Evolutionary conservation across 1,140 invertebrate genomes (phyloP), one percentile per base, ranked within the genome.

Genomic region (Vollenhovia emeryi): DNA sequence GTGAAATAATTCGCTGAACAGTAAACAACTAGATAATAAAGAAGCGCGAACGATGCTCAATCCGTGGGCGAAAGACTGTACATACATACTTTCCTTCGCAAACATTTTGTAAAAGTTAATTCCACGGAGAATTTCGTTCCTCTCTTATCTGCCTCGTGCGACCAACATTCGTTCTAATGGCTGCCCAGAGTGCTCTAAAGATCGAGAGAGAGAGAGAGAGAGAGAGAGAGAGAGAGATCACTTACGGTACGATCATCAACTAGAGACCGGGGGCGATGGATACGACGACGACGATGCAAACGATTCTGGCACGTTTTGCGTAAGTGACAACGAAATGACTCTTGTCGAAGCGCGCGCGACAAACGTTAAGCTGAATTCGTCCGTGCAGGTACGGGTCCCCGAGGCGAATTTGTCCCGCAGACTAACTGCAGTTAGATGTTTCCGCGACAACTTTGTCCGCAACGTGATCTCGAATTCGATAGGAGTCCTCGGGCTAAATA

Each of bases 371-470:
- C 78, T 71, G 78, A 82, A 45, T 57, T 82, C 78, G 59, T 71
- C 78, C 78, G 24, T 82, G 66, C 71, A 82, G 50, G 30, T 73
- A 82, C 66, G 66, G 27, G 50, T 73, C 66, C 52, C 50, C 7
- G 45, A 82, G 66, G 78, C 66, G 59, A 71, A 82, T 82, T 80
- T 30, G 27, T 82, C 64, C 78, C 78, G 52, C 64, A 43, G 24
- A n/a, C 50, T 82, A 82, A 82, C 66, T 73, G 78, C 78, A 73
- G 78, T 82, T 82, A 33, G 66, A 82, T 73, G 78, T 82, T 73
- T 82, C 78, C 13, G 24, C 36, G 50, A 27, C 66, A 82, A 82
- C 78, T 82, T 82, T 27, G 66, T 40, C n/a, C 66, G 43, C 66
- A 48, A 78, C 75, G 78, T 71, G 78, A 82, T 73, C 78, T 40